Percentiles rank a stretch among this genome's conserved stretches.
phyloP scores from a whole-genome alignment of 2,888 invertebrate species.

The Nemapogon koenigi region DNA sequence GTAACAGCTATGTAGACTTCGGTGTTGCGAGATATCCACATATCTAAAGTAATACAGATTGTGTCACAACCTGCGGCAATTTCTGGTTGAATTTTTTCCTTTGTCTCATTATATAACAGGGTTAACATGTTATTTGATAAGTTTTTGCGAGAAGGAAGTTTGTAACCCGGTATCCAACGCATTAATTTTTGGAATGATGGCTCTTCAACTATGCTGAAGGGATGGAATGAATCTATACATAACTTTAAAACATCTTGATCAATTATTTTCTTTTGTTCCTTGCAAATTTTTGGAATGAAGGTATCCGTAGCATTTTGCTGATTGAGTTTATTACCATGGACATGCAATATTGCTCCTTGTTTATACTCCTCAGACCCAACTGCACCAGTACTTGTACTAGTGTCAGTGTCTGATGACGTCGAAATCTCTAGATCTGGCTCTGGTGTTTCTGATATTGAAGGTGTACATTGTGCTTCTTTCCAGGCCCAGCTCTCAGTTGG shows the following conservation, averaged over 20 bases:
- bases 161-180: not conserved
- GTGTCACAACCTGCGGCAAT: conserved; percentile 8
- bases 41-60: conserved; percentile 20
- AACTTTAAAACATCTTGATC: not conserved
- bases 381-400: too few relatives aligned
- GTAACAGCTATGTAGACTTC: conserved; percentile 21
- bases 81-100: conserved; percentile 14
- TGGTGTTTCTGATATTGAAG: too few relatives aligned
- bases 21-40: conserved; percentile 20
- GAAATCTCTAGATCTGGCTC: too few relatives aligned
- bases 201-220: not conserved
- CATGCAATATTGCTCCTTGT: too few relatives aligned
- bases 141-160: not conserved
- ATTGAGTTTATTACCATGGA: too few relatives aligned
- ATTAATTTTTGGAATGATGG: not conserved
- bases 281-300: not conserved
- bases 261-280: not conserved
- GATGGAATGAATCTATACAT: not conserved
- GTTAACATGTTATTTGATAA: not conserved
- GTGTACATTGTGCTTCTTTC: too few relatives aligned
- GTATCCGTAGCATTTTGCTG: not conserved
- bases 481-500: too few relatives aligned
- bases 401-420: too few relatives aligned
- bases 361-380: too few relatives aligned
- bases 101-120: conserved; percentile 7